Base-by-base conservation (phyloP, 2,113 vertebrate genomes). In the Meleagris gallopavo region DNA sequence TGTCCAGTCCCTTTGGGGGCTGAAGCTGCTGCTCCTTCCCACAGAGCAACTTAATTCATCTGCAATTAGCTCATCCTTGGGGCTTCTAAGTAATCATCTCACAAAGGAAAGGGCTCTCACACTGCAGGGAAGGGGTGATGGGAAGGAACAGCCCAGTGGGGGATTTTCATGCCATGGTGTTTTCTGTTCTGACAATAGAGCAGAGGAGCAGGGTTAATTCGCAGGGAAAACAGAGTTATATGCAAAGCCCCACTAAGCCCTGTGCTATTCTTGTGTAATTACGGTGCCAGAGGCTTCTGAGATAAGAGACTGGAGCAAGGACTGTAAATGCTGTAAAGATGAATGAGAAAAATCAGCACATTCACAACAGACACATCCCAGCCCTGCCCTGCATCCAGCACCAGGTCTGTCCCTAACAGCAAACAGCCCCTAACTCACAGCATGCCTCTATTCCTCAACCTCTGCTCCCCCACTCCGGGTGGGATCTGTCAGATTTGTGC, bases 221-320 rank as follows among this genome's bases (percentile, higher is more conserved):
- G 2, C 43, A 85, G 75, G 38, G 58, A 71, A 93, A 91, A 67
- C 76, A 38, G 92, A 64, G 83, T 66, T 66, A 77, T 67, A 54
- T 74, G 75, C 71, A 83, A 83, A 89, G 70, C 40, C 38, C n/a
- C 9, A 2, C 86, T 86, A 45, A 96, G 89, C 84, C 77, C 57
- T 32, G 45, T 30, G 82, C 83, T 94, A 77, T 77, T 94, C 80
- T 60, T 18, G 64, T 55, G 72, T 50, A 54, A 93, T 93, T 86
- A 55, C 0, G 14, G 60, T 62, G 79, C 69, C 88, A 89, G 77
- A 93, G 50, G 92, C 75, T 95, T 74, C 72, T 79, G 67, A 90
- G 92, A 95, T 67, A 93, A 90, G 72, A 76, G 92, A 71, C 83
- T 90, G 91, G 2, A 88, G 75, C 45, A 45, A 86, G 64, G 86